phyloP scores from a whole-genome alignment of 2,797 vertebrate genomes.

The Gastrophryne carolinensis region DNA sequence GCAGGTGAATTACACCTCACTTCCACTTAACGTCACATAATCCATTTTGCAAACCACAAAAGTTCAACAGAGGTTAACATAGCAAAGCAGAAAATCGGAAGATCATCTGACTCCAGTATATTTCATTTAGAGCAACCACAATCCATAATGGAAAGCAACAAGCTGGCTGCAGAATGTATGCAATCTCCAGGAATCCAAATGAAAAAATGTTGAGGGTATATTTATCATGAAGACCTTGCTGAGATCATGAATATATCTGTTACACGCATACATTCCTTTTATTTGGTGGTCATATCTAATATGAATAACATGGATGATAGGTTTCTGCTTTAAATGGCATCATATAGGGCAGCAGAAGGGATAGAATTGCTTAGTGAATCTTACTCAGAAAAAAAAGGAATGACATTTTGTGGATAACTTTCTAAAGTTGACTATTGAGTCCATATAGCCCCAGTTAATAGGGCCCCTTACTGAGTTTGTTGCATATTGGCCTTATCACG shows the following conservation, averaged over 20 bases:
- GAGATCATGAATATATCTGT: neutral
- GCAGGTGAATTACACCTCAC: neutral
- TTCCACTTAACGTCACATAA: neutral
- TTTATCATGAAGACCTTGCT: neutral
- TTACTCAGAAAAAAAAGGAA: too few relatives aligned
- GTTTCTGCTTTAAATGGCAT: neutral
- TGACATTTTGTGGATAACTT: too few relatives aligned
- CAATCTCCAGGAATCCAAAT: neutral
- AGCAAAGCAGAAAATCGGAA: conserved; percentile 9
- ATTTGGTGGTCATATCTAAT: neutral
- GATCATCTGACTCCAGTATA: neutral
- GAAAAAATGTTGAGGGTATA: neutral
- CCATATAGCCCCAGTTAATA: too few relatives aligned
- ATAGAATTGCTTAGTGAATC: too few relatives aligned
- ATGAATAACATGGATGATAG: neutral
- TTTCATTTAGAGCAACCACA: conserved; percentile 6
- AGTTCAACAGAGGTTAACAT: neutral
- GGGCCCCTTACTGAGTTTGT: too few relatives aligned
- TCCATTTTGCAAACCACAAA: neutral
- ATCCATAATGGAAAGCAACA: neutral
- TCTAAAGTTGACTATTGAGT: too few relatives aligned
- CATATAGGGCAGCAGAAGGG: neutral
- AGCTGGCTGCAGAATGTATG: neutral
- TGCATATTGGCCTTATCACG: too few relatives aligned
- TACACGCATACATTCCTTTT: neutral